phyloP scores from a whole-genome alignment of 2,888 invertebrate species.

The Abscondita cerata region DNA sequence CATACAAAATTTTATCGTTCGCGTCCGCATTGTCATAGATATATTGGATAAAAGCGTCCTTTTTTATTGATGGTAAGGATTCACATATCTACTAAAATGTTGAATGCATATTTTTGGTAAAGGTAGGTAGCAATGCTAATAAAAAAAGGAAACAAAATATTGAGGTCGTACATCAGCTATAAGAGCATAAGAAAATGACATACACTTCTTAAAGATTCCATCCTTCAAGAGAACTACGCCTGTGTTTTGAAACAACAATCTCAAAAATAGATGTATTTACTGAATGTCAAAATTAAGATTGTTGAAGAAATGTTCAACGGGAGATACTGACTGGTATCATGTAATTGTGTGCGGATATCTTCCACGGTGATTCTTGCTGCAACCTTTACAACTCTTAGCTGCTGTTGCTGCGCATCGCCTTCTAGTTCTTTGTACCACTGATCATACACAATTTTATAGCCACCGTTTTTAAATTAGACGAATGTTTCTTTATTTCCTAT shows the following conservation, averaged over 20 bases:
- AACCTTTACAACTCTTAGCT: conserved; percentile 1
- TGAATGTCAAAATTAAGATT: conserved; percentile 5
- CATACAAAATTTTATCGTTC: too few relatives aligned
- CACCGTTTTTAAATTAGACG: neutral
- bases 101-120: conserved; percentile 1
- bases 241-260: conserved; percentile 5
- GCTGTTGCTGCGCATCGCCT: conserved; percentile 2
- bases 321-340: too few relatives aligned
- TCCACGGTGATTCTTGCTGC: neutral
- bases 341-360: neutral
- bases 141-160: conserved; percentile 1
- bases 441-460: neutral
- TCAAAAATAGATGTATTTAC: conserved; percentile 3
- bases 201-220: conserved; percentile 11
- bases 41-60: too few relatives aligned
- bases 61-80: too few relatives aligned
- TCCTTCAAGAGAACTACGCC: neutral
- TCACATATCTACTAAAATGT: neutral
- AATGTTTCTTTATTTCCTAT: neutral
- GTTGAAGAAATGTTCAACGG: neutral
- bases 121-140: conserved; percentile 1
- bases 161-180: conserved; percentile 4
- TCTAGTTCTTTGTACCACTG: neutral
- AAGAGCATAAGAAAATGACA: conserved; percentile 6
- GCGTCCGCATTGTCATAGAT: too few relatives aligned